Evolutionary conservation across 2,113 vertebrate genomes (phyloP), one percentile per base, ranked within the genome.

Genomic region (Pseudois nayaur): DNA sequence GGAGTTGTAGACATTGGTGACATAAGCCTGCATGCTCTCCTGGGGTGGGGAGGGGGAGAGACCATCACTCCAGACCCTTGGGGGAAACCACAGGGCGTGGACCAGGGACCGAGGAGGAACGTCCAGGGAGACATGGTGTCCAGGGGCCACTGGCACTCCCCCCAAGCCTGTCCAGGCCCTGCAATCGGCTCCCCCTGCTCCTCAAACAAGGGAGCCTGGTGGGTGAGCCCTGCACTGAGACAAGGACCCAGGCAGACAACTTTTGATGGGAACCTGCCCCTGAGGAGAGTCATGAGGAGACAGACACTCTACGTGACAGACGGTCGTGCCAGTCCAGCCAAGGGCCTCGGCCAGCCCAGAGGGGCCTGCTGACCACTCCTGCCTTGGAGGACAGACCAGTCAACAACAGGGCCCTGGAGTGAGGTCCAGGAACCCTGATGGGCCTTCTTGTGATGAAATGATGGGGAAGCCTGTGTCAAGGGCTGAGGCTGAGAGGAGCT

Each of bases 1-100:
- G 3, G 98, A 98, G 17, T 90, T 99, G 98, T 99, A 99, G 57
- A 99, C 99, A 1, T 99, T 99, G 87, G 99, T 98, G 2, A 99
- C 99, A 1, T 99, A 99, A 1, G 99, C 99, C 0, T 98, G 99
- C 99, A 99, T 99, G 64, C 99, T 99, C 98, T 99, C 99, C 99
- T 99, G 33, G 64, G 33, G n/a, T 29, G 59, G 27, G 2, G 16
- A 19, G 16, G 87, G 23, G 43, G 48, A 29, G n/a, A 40, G 2
- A 9, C 17, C 19, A 8, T 57, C 43, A 60, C 14, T 16, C 5
- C 15, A 48, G 21, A 0, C 54, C 33, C 2, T 0, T 1, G 25
- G 29, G 25, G 78, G 19, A 13, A 3, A 29, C 10, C 1, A 23
- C 36, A 40, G 11, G 33, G 8, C 21, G 0, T 31, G n/a, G 5